phyloP scores from a whole-genome alignment of 2,113 vertebrate genomes.

The Abramis brama region DNA sequence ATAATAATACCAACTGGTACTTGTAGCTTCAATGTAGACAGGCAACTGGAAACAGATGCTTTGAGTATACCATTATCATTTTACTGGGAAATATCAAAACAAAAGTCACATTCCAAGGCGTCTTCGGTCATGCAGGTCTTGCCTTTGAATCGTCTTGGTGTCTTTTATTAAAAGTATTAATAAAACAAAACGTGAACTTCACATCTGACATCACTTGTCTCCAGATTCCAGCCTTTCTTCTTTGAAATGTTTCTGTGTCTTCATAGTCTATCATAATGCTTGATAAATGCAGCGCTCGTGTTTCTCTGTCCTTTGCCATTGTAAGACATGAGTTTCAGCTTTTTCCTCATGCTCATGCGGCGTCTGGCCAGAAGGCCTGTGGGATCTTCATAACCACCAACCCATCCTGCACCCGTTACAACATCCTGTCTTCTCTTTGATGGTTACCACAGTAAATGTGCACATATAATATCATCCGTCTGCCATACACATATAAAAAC shows the following conservation, averaged over 20 bases:
- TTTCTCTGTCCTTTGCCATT: neutral
- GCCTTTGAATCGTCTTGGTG: constrained; percentile 45
- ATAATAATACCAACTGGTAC: constrained; percentile 73
- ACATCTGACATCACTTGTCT: constrained; percentile 61
- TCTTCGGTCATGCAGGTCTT: constrained; percentile 49
- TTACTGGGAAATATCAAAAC: constrained; percentile 77
- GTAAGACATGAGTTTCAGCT: constrained; percentile 8
- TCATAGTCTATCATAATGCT: neutral
- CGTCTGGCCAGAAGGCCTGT: constrained; percentile 28
- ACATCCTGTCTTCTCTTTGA: constrained; percentile 71
- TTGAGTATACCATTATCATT: constrained; percentile 70
- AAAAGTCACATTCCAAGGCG: constrained; percentile 60
- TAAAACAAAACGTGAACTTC: constrained; percentile 47
- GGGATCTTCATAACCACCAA: constrained; percentile 23
- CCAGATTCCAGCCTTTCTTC: constrained; percentile 54
- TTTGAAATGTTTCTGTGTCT: constrained; percentile 12
- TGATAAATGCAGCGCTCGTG: constrained; percentile 13
- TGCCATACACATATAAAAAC: constrained; percentile 11
- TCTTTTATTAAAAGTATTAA: constrained; percentile 31
- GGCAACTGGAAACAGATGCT: constrained; percentile 79
- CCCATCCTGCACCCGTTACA: constrained; percentile 32
- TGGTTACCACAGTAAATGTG: constrained; percentile 41
- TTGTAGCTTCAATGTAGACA: constrained; percentile 67
- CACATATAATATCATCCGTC: constrained; percentile 6
- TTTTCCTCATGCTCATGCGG: neutral